Evolutionary conservation across 2,113 vertebrate species (phyloP), one percentile per base, ranked within the genome.

Genomic region (Haplotaxodon microlepis): DNA sequence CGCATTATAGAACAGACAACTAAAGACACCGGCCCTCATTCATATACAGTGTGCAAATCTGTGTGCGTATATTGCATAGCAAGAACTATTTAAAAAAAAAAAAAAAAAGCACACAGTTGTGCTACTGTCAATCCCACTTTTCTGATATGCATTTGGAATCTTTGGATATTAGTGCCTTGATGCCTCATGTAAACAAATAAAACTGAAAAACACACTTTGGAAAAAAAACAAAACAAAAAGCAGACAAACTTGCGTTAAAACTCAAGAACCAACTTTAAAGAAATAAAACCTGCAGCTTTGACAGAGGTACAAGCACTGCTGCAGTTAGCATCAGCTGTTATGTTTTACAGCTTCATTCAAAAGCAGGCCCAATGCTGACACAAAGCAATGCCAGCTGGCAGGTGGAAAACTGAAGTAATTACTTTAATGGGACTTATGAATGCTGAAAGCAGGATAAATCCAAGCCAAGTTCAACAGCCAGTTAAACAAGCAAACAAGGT

Each of bases 151-250:
- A 71, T 71, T 42, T 71, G n/a, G 36, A 5, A 24, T 71, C 11
- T 42, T 24, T 13, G 36, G n/a, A n/a, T 8, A n/a, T 13, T 66
- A 17, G 31, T 63, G 9, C 31, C 61, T 36, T n/a, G 19, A n/a
- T 12, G 19, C 1, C 34, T 38, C 19, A 31, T 31, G 61, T 13
- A 40, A 69, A 21, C 34, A 38, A 63, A 34, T 31, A 63, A 19
- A 2, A 21, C n/a, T 54, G n/a, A 54, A 21, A 21, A 54, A 21
- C 9, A 54, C 51, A 21, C 51, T 54, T 54, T 11, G n/a, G 9
- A 0, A 6, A 54, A 54, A 13, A 3, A 10, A 5, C 1, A 1
- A 54, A 24, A 4, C 1, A 24, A 6, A 10, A 53, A 51, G 2
- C 53, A 24, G 10, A 24, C 10, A 24, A 24, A 24, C 53, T 14